Conservation (phyloP, 2,888 invertebrate species). For the Epirrhoe tristata region DNA sequence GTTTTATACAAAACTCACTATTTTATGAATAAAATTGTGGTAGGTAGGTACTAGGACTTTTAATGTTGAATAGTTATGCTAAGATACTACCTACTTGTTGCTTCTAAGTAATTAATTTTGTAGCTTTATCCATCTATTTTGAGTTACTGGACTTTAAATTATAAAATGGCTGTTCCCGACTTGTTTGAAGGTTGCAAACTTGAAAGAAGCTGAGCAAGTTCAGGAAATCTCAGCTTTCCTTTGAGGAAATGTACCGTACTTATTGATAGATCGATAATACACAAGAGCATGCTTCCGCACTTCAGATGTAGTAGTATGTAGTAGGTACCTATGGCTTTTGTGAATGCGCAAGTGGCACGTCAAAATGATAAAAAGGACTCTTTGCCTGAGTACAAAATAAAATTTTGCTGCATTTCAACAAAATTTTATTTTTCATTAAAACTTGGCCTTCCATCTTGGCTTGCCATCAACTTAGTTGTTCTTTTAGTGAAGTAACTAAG, state of each 20-base stretch:
- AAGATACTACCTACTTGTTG: not conserved
- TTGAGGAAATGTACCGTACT: constrained; percentile 32
- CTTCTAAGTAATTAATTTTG: constrained; percentile 8
- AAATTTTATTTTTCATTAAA: not conserved
- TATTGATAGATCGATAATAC: constrained; percentile 36
- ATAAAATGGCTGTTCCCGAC: constrained; percentile 32
- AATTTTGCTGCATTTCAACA: not conserved
- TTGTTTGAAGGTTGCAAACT: constrained; percentile 36
- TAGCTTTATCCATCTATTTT: constrained; percentile 13
- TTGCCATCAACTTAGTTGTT: not conserved
- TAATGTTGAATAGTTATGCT: not conserved
- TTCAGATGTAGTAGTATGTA: constrained; percentile 17
- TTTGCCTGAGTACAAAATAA: too few species aligned
- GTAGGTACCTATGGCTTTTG: too few species aligned
- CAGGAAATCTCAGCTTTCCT: constrained; percentile 43
- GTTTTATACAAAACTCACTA: too few species aligned
- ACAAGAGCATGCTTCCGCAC: constrained; percentile 40
- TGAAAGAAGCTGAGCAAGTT: constrained; percentile 32
- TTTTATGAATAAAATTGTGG: too few species aligned
- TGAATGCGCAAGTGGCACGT: too few species aligned
- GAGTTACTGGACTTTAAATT: constrained; percentile 34
- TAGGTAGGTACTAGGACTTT: not conserved
- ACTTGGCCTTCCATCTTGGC: too few species aligned
- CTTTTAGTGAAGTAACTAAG: not conserved
- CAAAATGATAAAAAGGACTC: too few species aligned